phyloP scores from a whole-genome alignment of 2,888 invertebrate genomes.

The Cheilosia variabilis region DNA sequence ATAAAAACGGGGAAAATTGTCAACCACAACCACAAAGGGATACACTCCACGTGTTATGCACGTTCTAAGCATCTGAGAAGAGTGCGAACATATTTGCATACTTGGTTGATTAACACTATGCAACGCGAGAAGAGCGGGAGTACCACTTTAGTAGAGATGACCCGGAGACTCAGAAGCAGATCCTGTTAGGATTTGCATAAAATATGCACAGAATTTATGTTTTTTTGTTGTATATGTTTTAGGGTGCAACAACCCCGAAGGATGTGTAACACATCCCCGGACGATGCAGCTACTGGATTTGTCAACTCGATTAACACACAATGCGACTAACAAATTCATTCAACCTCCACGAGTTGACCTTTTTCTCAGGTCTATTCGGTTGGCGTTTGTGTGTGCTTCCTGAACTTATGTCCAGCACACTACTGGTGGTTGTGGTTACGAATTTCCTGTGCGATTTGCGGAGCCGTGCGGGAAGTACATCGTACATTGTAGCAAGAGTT shows the following conservation, averaged over 20 bases:
- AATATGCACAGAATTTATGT: conserved; percentile 52
- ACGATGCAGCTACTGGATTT: conserved; percentile 36
- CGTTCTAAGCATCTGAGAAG: conserved; percentile 15
- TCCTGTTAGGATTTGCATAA: conserved; percentile 61
- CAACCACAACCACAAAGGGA: conserved; percentile 50
- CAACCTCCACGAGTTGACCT: conserved; percentile 65
- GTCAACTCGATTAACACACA: conserved; percentile 68
- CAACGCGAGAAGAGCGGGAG: neutral
- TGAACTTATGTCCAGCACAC: neutral
- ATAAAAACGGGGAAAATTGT: conserved; percentile 57
- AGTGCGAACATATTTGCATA: conserved; percentile 74
- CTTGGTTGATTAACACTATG: conserved; percentile 64
- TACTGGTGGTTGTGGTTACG: conserved; percentile 13
- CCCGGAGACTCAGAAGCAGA: conserved; percentile 33
- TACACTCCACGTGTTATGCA: conserved; percentile 2
- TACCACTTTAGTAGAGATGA: conserved; percentile 49
- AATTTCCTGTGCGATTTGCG: neutral
- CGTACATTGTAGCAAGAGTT: conserved; percentile 30
- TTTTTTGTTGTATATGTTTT: neutral
- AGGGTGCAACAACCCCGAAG: conserved; percentile 55
- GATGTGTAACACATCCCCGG: conserved; percentile 41
- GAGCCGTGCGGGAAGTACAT: neutral
- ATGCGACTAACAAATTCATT: conserved; percentile 60
- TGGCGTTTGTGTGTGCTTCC: neutral
- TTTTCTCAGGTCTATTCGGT: conserved; percentile 18